phyloP scores from a whole-genome alignment of 2,888 invertebrate genomes.

The Exocentrus adspersus region DNA sequence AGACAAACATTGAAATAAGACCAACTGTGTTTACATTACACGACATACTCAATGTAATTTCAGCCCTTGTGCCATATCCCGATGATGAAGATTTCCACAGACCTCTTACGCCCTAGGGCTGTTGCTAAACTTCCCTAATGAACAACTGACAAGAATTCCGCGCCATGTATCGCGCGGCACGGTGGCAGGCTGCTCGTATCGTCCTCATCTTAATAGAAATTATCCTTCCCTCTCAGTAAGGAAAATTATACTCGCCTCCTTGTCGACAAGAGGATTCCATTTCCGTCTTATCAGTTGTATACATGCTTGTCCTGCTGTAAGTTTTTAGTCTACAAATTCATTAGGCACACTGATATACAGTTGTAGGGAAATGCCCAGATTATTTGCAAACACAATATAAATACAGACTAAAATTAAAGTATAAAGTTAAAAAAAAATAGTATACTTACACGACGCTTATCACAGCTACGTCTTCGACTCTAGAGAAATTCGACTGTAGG shows the following conservation, averaged over 20 bases:
- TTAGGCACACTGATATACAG: too few species aligned
- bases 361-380: too few species aligned
- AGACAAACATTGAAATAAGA: too few species aligned
- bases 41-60: background rate
- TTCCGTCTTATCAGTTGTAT: too few species aligned
- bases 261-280: background rate
- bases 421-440: too few species aligned
- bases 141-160: background rate
- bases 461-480: conserved; percentile 42
- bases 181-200: background rate
- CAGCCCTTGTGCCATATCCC: background rate
- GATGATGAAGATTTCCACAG: background rate
- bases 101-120: background rate
- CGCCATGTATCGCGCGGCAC: background rate
- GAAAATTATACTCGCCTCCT: background rate
- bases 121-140: conserved; percentile 1
- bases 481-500: conserved; percentile 39
- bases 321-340: too few species aligned
- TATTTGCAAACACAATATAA: too few species aligned
- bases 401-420: too few species aligned
- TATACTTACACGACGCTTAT: conserved; percentile 46
- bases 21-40: background rate
- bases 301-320: too few species aligned
- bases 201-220: background rate
- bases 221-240: background rate